Conservation (phyloP, 2,797 vertebrate species). For the Atherinosoma microstoma region DNA sequence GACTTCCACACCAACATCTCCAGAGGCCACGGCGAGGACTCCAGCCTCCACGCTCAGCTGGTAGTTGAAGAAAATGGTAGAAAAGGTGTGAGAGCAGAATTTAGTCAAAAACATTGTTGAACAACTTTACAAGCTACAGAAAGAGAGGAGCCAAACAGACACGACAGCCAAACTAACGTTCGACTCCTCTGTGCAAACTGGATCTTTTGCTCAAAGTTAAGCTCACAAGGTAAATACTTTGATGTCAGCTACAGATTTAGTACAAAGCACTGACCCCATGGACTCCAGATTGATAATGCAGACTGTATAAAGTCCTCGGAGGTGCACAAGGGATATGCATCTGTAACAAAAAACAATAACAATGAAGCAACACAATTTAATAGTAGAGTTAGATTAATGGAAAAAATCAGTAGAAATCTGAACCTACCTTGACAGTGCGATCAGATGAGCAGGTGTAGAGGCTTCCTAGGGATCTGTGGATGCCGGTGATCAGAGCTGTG, state of each 20-base stretch:
- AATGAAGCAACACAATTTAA: background rate
- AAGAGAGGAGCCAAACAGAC: background rate
- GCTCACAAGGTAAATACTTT: background rate
- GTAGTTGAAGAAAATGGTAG: background rate
- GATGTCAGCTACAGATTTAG: background rate
- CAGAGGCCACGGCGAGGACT: slow-evolving; percentile 88
- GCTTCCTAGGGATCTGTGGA: slow-evolving; percentile 86
- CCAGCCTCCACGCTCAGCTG: slow-evolving; percentile 90
- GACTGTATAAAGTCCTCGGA: slow-evolving; percentile 88
- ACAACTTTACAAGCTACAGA: background rate
- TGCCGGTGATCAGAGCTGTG: slow-evolving; percentile 88
- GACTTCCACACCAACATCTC: slow-evolving; percentile 85
- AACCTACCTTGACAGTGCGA: slow-evolving; percentile 87
- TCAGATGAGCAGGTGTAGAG: slow-evolving; percentile 93
- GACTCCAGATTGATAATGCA: slow-evolving; percentile 81
- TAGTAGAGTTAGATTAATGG: background rate
- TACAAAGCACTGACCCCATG: slow-evolving; percentile 84
- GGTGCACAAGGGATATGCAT: slow-evolving; percentile 90
- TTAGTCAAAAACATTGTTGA: background rate
- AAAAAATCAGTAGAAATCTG: background rate
- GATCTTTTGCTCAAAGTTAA: background rate
- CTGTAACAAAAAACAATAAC: slow-evolving; percentile 68
- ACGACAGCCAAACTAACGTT: background rate
- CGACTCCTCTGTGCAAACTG: background rate
- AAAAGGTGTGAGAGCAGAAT: background rate